Evolutionary conservation across 2,888 invertebrate species (phyloP).

Genomic region (Pandemis corylana): DNA sequence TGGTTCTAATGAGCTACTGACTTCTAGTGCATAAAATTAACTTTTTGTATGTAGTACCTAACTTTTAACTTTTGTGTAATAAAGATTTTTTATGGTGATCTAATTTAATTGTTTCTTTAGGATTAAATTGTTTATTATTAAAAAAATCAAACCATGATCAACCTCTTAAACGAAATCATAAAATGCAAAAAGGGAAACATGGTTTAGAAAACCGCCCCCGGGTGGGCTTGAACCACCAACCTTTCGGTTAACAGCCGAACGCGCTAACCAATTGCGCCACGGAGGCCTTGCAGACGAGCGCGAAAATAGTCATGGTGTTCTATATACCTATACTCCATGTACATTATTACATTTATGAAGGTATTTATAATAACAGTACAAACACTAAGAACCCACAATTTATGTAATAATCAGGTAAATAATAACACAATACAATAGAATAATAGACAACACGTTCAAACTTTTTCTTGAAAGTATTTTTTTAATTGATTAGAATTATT

Average conservation of each 20-base stretch:
- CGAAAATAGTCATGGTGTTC: conserved; percentile 21
- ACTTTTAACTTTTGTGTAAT: conserved; percentile 36
- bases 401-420: background rate
- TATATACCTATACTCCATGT: conserved; percentile 17
- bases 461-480: background rate
- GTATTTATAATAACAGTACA: background rate
- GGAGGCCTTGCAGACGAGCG: conserved; percentile 80
- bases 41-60: background rate
- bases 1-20: conserved; percentile 78
- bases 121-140: conserved; percentile 34
- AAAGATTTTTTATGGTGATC: conserved; percentile 24
- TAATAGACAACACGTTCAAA: background rate
- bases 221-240: conserved; percentile 99
- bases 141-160: too few relatives aligned
- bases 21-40: conserved; percentile 54
- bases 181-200: conserved; percentile 16
- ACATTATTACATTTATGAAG: background rate
- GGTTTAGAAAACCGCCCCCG: conserved; percentile 87
- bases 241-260: conserved; percentile 99
- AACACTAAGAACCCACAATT: background rate
- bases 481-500: background rate
- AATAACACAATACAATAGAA: background rate
- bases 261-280: conserved; percentile 99
- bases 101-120: conserved; percentile 36
- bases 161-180: background rate